Evolutionary conservation across 1,140 invertebrate species (phyloP), one percentile per base, ranked within the genome.

Genomic region (Propsilocerus akamusi): DNA sequence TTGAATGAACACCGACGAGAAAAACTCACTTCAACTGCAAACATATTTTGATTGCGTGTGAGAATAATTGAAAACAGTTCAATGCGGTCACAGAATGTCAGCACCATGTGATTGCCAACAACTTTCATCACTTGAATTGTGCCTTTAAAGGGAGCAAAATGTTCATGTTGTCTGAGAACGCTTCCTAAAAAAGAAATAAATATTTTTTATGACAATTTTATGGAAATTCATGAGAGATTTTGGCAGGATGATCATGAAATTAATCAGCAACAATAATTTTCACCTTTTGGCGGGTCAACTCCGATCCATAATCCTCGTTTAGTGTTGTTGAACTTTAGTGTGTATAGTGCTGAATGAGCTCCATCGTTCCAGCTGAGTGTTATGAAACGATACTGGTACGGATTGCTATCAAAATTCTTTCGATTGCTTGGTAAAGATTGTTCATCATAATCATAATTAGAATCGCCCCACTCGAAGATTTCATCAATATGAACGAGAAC

Each of bases 101-200:
- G 60, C 5, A 83, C 73, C 53, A 80, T 59, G 56, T 81, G 77
- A 41, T 74, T 72, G 28, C 72, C 70, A 0, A 81, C 77, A 0
- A 77, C 79, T 56, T 81, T 81, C 57, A 79, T 67, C 26, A 83
- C 78, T 63, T 79, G 75, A 2, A 81, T 71, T 0, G 64, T 72
- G 0, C 80, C 80, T 4, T 64, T 67, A 57, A 84, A 83, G 57
- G 82, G 78, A 14, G 68, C 69, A 57, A 80, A 83, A 1, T 65
- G 56, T 2, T 67, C 53, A 17, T 63, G 58, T 34, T 73, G 56
- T 14, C 70, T 58, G 8, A 41, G 22, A 17, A 41, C 10, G 34
- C 34, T 41, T 7, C 34, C 34, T 41, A 10, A 20, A 41, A 1
- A 17, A 41, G 10, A 41, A 3, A n/a, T 30, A 7, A 8, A 30